Conservation (phyloP, 1,140 invertebrate genomes). For the Acyrthosiphon pisum region DNA sequence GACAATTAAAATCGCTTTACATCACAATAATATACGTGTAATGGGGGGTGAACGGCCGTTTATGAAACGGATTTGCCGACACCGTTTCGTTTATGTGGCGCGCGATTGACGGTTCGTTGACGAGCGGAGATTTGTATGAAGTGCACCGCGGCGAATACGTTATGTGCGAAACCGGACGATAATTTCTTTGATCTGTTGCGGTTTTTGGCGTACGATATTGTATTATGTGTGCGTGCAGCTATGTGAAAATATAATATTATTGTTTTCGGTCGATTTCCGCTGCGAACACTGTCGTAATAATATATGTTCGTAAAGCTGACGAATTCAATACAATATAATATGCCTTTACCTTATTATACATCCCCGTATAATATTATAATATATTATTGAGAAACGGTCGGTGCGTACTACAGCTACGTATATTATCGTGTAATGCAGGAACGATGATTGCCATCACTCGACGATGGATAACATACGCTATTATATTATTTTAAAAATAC, state of each 20-base stretch:
- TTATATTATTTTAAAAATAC: background rate
- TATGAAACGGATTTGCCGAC: conserved; percentile 4
- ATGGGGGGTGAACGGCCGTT: background rate
- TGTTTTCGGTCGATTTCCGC: background rate
- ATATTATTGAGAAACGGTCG: background rate
- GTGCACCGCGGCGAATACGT: background rate
- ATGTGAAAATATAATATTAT: conserved; percentile 11
- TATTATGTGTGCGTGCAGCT: background rate
- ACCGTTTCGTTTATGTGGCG: background rate
- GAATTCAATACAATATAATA: background rate
- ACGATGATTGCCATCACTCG: background rate
- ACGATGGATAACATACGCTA: background rate
- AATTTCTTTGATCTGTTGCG: background rate
- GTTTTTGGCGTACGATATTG: background rate
- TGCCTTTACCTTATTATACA: background rate
- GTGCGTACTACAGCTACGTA: background rate
- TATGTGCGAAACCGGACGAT: conserved; percentile 5
- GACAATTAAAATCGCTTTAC: conserved; percentile 46
- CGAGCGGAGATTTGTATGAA: conserved; percentile 8
- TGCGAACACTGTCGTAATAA: background rate
- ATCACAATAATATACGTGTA: conserved; percentile 2
- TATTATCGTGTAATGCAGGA: background rate
- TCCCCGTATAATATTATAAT: background rate
- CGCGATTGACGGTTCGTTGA: conserved; percentile 14
- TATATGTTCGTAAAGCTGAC: background rate